Evolutionary conservation across 2,888 invertebrate species (phyloP).

Genomic region (Gonocerus acuteangulatus): DNA sequence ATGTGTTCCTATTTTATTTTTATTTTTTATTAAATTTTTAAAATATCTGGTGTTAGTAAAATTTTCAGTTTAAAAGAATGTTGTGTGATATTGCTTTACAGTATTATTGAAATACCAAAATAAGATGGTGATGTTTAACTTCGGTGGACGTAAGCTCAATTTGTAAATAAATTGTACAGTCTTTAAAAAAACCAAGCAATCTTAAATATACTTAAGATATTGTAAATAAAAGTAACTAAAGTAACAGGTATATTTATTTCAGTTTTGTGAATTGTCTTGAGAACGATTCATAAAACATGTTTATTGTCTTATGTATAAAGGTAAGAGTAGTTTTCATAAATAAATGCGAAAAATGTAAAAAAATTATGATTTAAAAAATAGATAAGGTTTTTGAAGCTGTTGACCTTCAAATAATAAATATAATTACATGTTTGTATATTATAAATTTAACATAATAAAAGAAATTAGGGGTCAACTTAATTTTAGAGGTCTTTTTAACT

Average conservation of each 20-base stretch:
- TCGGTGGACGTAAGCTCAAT: slow-evolving; percentile 34
- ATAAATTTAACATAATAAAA: slow-evolving; percentile 32
- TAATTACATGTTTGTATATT: slow-evolving; percentile 34
- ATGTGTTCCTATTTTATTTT: slow-evolving; percentile 21
- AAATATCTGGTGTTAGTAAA: slow-evolving; percentile 25
- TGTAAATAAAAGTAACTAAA: slow-evolving; percentile 28
- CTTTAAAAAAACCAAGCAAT: slow-evolving; percentile 30
- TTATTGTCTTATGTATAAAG: slow-evolving; percentile 34
- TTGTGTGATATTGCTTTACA: slow-evolving; percentile 36
- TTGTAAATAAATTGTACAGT: slow-evolving; percentile 32
- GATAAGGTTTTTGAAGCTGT: slow-evolving; percentile 35
- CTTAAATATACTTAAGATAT: slow-evolving; percentile 28
- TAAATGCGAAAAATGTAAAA: slow-evolving; percentile 41
- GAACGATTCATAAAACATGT: slow-evolving; percentile 26
- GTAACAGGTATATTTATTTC: slow-evolving; percentile 33
- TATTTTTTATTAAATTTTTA: slow-evolving; percentile 23
- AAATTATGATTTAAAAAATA: slow-evolving; percentile 38
- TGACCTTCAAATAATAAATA: slow-evolving; percentile 32
- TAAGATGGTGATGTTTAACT: slow-evolving; percentile 29
- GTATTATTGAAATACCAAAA: slow-evolving; percentile 35
- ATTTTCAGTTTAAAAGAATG: slow-evolving; percentile 25
- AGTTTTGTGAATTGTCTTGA: slow-evolving; percentile 26
- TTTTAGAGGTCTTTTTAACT: neutral
- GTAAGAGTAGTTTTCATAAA: slow-evolving; percentile 35
- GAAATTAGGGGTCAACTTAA: slow-evolving; percentile 24